Conservation (phyloP, 53 echinoderm and acorn worm species). For the Echinometra lucunter region DNA sequence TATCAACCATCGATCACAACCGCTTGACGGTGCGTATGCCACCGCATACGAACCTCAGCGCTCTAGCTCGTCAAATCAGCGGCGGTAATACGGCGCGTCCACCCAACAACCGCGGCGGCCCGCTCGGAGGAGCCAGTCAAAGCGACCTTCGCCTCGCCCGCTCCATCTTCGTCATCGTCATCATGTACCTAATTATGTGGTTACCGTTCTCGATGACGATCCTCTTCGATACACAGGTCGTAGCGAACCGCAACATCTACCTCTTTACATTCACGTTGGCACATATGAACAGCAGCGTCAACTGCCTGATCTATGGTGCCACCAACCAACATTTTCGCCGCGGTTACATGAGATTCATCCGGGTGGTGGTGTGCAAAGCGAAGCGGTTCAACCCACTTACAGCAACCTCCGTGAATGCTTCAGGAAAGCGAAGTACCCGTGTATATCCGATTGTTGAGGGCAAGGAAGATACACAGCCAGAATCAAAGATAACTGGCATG, state of each 20-base stretch:
- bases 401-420: not conserved
- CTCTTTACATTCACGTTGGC: slow-evolving; percentile 72
- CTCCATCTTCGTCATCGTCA: slow-evolving; percentile 70
- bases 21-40: not conserved
- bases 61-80: not conserved
- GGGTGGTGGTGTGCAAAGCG: slow-evolving; percentile 20
- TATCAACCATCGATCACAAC: slow-evolving; percentile 26
- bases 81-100: not conserved
- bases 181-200: slow-evolving; percentile 79
- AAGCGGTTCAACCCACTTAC: slow-evolving; percentile 23
- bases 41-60: not conserved
- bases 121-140: not conserved
- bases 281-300: slow-evolving; percentile 79
- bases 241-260: slow-evolving; percentile 69
- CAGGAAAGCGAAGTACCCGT: not conserved
- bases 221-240: slow-evolving; percentile 71
- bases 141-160: slow-evolving; percentile 54
- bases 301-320: slow-evolving; percentile 78
- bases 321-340: slow-evolving; percentile 78
- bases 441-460: not conserved
- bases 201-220: slow-evolving; percentile 75
- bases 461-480: not conserved
- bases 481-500: not conserved
- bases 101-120: not conserved
- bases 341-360: slow-evolving; percentile 69